These are phyloP conservation scores for Scytalopus superciliaris DNA, from an alignment of 2,113 vertebrate species.

Conservation along the genomic window DNA sequence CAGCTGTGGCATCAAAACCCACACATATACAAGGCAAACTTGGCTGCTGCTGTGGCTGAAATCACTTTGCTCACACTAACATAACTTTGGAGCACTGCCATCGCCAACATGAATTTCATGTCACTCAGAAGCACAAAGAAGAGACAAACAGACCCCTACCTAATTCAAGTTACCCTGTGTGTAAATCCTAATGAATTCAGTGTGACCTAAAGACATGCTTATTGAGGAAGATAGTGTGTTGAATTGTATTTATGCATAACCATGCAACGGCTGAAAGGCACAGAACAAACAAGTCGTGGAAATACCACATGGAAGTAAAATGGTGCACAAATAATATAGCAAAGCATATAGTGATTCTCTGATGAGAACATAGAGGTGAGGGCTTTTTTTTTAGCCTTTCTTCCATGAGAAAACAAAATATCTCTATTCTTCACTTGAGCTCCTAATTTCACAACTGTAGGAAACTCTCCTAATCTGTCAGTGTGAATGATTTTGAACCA, in stretches of 20 bases:
- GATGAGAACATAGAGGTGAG: not conserved
- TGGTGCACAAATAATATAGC: not conserved
- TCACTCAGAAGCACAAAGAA: not conserved
- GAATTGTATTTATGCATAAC: not conserved
- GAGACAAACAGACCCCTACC: not conserved
- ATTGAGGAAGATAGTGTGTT: not conserved
- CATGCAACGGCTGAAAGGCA: not conserved
- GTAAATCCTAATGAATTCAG: not conserved
- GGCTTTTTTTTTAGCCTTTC: not conserved
- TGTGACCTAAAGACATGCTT: not conserved
- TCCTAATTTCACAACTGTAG: not conserved
- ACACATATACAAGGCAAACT: rapidly evolving
- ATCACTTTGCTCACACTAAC: not conserved
- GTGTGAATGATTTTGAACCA: not conserved
- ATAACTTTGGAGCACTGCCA: not conserved
- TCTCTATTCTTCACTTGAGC: not conserved
- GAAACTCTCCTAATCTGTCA: not conserved
- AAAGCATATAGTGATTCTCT: not conserved
- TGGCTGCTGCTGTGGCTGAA: not conserved
- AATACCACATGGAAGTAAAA: not conserved
- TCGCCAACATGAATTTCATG: not conserved
- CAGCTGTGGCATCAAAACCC: not conserved
- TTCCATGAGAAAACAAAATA: not conserved
- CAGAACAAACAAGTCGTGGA: not conserved
- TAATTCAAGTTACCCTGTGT: not conserved